Evolutionary conservation across 2,888 invertebrate genomes (phyloP), one percentile per base, ranked within the genome.

Genomic region (Thumatha senex): DNA sequence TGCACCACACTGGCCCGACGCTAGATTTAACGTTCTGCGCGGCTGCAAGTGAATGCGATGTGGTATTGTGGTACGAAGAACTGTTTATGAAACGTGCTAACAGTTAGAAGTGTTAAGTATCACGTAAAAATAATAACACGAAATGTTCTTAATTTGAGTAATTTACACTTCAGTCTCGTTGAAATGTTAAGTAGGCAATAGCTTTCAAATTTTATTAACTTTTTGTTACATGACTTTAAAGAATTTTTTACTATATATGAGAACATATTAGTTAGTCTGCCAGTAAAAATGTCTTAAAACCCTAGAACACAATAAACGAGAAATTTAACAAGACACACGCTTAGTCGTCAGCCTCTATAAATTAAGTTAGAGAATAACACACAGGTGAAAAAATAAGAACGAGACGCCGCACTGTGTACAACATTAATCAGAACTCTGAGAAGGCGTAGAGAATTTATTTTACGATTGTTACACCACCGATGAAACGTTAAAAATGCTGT

Each of bases 401-500:
- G 83, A 82, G 82, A 84, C 84, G 85, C 78, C 72, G 78, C 74
- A 63, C 77, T 82, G 80, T 89, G 89, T 89, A 85, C 82, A 78
- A 88, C 89, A 90, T 91, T 90, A 91, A 91, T 91, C 91, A 91
- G 89, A 81, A 79, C 85, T 82, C 75, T 82, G 86, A 86, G 89
- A 87, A 88, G 89, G 89, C 88, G 89, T 86, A 88, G 83, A 86
- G 88, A 89, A 91, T 90, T 89, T 90, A 89, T 90, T 90, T 89
- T 84, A 90, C 89, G 89, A 89, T 89, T 89, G 89, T 90, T 86
- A 86, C 87, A 88, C 76, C 80, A 80, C 76, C 89, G 89, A 88
- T 86, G 90, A 90, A 90, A 89, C 89, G 86, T 89, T 89, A 88
- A 89, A 90, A 90, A 90, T 87, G 86, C 87, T 89, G 88, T 89